Evolutionary conservation across 2,797 vertebrate species (phyloP).

Genomic region (Tapirus indicus): DNA sequence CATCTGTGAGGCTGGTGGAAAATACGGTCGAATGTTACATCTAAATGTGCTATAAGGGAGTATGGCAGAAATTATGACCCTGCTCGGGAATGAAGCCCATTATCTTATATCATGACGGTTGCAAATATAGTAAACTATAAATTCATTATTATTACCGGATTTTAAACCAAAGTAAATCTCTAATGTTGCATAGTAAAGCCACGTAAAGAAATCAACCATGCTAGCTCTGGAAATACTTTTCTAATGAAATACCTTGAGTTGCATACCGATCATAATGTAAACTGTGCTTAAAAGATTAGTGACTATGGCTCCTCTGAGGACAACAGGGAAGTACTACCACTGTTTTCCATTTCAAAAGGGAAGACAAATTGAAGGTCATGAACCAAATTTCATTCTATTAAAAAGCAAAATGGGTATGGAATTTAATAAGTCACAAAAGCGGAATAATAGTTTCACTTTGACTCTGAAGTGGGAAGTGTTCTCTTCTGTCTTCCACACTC

Average conservation of each 20-base stretch:
- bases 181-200: neutral
- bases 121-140: slow-evolving; percentile 66
- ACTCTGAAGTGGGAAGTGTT: neutral
- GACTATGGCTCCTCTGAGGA: slow-evolving; percentile 52
- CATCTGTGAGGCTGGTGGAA: neutral
- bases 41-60: neutral
- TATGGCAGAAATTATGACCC: slow-evolving; percentile 45
- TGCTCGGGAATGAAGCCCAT: neutral
- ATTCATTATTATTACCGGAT: slow-evolving; percentile 49
- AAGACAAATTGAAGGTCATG: slow-evolving; percentile 67
- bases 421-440: slow-evolving; percentile 52
- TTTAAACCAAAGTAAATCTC: slow-evolving; percentile 69
- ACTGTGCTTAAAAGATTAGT: slow-evolving; percentile 45
- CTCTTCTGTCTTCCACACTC: neutral
- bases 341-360: slow-evolving; percentile 66
- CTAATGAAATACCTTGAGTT: slow-evolving; percentile 56
- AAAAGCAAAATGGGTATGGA: slow-evolving; percentile 55
- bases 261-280: slow-evolving; percentile 68
- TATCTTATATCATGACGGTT: slow-evolving; percentile 31
- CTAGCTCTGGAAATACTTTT: slow-evolving; percentile 13
- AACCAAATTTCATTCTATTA: slow-evolving; percentile 60
- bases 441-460: slow-evolving; percentile 61
- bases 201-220: slow-evolving; percentile 38
- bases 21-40: neutral
- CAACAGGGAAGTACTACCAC: slow-evolving; percentile 39